Evolutionary conservation across 2,888 invertebrate genomes (phyloP).

Genomic region (Epinotia bilunana): DNA sequence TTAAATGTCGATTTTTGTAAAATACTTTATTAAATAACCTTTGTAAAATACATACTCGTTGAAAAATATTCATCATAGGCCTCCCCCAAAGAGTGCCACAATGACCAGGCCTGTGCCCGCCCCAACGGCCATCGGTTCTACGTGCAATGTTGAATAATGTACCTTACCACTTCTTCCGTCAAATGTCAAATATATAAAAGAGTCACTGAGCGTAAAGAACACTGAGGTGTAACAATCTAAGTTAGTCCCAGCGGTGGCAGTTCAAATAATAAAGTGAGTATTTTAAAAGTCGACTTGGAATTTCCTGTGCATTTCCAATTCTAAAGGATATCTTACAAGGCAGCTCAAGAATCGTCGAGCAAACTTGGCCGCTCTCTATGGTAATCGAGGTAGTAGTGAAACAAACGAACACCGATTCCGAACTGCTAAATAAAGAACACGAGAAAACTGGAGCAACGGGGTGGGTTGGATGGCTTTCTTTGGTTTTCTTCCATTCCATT

Average conservation of each 20-base stretch:
- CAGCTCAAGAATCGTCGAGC: conserved; percentile 30
- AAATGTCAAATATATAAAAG: not conserved
- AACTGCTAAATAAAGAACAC: conserved; percentile 31
- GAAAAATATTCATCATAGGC: too few relatives aligned
- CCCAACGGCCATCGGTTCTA: too few relatives aligned
- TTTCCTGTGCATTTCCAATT: conserved; percentile 33
- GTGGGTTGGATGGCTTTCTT: not conserved
- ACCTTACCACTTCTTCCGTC: not conserved
- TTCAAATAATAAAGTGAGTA: conserved; percentile 16
- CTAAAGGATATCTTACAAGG: conserved; percentile 16
- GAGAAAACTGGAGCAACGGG: conserved; percentile 6
- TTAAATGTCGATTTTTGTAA: not conserved
- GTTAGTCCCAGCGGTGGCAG: not conserved
- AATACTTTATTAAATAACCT: too few relatives aligned
- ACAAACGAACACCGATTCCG: conserved; percentile 44
- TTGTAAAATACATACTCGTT: too few relatives aligned
- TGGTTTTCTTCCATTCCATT: not conserved
- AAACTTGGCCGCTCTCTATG: conserved; percentile 56
- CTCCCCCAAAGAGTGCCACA: too few relatives aligned
- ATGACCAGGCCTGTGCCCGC: too few relatives aligned
- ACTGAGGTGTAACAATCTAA: conserved; percentile 2
- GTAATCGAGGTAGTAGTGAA: conserved; percentile 52
- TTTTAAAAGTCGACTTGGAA: conserved; percentile 25
- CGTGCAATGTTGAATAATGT: not conserved
- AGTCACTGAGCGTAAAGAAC: not conserved